phyloP scores from a whole-genome alignment of 2,113 vertebrate genomes.

The Pandion haliaetus region DNA sequence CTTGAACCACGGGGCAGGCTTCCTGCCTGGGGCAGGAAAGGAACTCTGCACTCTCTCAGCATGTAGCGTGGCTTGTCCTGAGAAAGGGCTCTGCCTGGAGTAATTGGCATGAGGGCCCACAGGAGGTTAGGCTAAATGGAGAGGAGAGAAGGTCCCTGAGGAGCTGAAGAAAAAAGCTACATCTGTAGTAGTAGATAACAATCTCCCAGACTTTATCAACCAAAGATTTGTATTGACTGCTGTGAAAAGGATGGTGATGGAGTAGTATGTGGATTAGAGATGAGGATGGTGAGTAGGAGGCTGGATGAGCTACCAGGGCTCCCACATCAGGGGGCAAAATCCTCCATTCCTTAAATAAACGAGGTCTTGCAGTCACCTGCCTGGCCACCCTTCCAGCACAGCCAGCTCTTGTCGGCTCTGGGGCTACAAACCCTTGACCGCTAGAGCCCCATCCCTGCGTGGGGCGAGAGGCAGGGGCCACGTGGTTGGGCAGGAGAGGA shows the following conservation, averaged over 20 bases:
- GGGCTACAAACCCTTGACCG: rapidly evolving
- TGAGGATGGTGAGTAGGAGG: neutral
- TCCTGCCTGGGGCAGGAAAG: neutral
- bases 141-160: neutral
- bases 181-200: neutral
- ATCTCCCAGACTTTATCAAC: neutral
- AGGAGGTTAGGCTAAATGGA: neutral
- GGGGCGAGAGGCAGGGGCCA: neutral
- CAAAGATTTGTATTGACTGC: neutral
- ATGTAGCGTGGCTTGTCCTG: rapidly evolving
- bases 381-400: neutral
- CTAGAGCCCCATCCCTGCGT: rapidly evolving
- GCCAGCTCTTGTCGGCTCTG: neutral
- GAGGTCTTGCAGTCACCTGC: neutral
- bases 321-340: rapidly evolving
- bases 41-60: neutral
- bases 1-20: neutral
- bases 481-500: neutral
- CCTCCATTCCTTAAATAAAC: neutral
- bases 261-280: neutral
- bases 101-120: rapidly evolving
- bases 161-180: neutral
- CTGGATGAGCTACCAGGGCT: neutral
- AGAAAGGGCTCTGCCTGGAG: neutral
- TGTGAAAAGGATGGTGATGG: neutral